A percentile compares a stretch with the other conserved stretches of the same genome.
phyloP scores from a whole-genome alignment of 2,888 invertebrate species.

The Trichogramma dendrolimi region DNA sequence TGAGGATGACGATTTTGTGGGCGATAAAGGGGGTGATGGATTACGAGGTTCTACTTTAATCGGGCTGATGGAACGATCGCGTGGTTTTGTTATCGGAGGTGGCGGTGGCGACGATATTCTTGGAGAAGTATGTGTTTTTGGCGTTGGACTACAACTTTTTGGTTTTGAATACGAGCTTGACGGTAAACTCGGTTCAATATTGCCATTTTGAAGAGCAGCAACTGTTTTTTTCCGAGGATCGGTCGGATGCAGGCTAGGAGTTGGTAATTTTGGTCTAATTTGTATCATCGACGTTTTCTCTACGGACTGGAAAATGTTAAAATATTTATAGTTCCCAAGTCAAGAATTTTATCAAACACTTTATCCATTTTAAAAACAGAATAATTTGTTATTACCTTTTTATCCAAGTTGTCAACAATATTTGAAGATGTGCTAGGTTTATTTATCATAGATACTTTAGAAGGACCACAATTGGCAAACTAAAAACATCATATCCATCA shows the following conservation, averaged over 20 bases:
- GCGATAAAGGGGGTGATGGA: too few relatives aligned
- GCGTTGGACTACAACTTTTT: too few relatives aligned
- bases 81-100: too few relatives aligned
- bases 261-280: background rate
- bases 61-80: too few relatives aligned
- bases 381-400: constrained; percentile 6
- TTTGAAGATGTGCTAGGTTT: constrained; percentile 17
- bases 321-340: background rate
- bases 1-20: too few relatives aligned
- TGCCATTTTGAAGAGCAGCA: constrained; percentile 15
- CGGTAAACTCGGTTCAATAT: too few relatives aligned
- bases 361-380: background rate
- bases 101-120: too few relatives aligned
- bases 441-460: background rate
- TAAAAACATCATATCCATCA: constrained; percentile 1
- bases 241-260: background rate
- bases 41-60: too few relatives aligned
- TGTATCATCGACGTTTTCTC: background rate
- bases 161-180: too few relatives aligned
- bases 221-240: constrained; percentile 11
- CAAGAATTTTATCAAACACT: background rate
- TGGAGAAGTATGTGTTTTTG: too few relatives aligned
- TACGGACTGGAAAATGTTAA: background rate
- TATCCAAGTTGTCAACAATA: constrained; percentile 4
- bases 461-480: constrained; percentile 13